Percentiles rank a stretch among this genome's conserved stretches.
phyloP scores from a whole-genome alignment of 2,797 vertebrate genomes.

The Halcyon badia region DNA sequence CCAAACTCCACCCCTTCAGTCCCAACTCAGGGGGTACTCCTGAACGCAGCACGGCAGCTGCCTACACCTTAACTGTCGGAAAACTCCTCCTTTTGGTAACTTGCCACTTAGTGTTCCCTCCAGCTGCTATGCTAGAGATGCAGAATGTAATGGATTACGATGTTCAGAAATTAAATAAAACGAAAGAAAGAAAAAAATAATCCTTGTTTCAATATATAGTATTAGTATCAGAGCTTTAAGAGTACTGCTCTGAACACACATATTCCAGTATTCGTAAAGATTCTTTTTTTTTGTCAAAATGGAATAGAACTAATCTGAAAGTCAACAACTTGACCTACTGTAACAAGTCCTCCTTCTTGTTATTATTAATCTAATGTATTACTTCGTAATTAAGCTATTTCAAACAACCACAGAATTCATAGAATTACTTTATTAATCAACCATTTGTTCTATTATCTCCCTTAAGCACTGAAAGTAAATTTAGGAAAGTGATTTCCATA shows the following conservation, averaged over 20 bases:
- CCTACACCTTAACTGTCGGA: neutral
- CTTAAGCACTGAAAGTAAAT: conserved; percentile 1
- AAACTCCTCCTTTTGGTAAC: neutral
- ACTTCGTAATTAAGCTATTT: neutral
- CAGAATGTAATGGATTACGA: neutral
- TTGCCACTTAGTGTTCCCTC: neutral
- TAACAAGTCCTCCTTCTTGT: neutral
- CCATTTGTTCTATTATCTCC: neutral
- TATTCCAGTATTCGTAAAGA: neutral
- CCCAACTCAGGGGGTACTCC: neutral
- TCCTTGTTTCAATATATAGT: neutral
- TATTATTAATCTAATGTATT: neutral
- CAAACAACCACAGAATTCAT: neutral
- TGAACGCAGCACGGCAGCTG: neutral
- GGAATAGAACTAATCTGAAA: neutral
- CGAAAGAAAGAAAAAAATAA: neutral
- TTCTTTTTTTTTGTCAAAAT: neutral
- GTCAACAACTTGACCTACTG: neutral
- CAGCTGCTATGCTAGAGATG: neutral
- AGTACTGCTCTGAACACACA: neutral
- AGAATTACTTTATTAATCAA: neutral
- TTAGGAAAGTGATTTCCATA: neutral
- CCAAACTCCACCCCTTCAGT: neutral
- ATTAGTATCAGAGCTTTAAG: neutral
- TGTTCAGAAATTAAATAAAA: neutral